Base-by-base conservation (phyloP, 2,797 vertebrate genomes). In the Acanthornis magna region DNA sequence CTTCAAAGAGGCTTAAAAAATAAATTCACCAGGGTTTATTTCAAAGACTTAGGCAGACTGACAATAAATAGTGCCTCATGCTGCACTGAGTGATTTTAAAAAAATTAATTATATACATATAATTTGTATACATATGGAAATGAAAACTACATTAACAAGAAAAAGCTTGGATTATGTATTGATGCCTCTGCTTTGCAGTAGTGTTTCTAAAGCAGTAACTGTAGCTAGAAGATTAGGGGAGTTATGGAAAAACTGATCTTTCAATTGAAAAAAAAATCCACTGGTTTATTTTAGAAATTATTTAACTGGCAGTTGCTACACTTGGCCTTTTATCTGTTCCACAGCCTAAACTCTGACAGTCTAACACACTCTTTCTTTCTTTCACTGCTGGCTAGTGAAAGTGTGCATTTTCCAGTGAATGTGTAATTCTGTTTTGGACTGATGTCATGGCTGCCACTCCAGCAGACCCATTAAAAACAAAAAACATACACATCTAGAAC, bases 271-370 rank as follows among this genome's bases (percentile, higher is more conserved):
- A 70, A 73, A 89, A 68, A 85, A 70, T 27, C 36, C 34, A 73
- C 71, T 45, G 43, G 73, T 7, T 92, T 92, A 76, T 87, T 96
- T 95, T 92, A 94, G 84, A 74, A 89, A 79, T 85, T 71, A 77
- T 68, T 95, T 75, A 87, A 72, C 81, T 88, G 87, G 78, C 91
- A 85, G 68, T 77, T 66, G 76, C 70, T 89, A 42, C 47, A 83
- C 62, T 96, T 97, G 91, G 96, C 89, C 40, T 72, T 94, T 92
- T 92, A 72, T 91, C 87, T 94, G 72, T 91, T 94, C 91, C 89
- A 85, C 84, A 78, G 89, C 43, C 81, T 25, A 91, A 89, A 77
- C 70, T 47, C 78, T 47, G 72, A 93, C 54, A 65, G 78, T 50
- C 78, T 91, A 71, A 92, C 42, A 92, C 63, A 79, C 53, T 72